These are phyloP conservation scores for Orbicella faveolata DNA, from an alignment of 64 coral and sea anemone genomes.

Conservation along the genomic window DNA sequence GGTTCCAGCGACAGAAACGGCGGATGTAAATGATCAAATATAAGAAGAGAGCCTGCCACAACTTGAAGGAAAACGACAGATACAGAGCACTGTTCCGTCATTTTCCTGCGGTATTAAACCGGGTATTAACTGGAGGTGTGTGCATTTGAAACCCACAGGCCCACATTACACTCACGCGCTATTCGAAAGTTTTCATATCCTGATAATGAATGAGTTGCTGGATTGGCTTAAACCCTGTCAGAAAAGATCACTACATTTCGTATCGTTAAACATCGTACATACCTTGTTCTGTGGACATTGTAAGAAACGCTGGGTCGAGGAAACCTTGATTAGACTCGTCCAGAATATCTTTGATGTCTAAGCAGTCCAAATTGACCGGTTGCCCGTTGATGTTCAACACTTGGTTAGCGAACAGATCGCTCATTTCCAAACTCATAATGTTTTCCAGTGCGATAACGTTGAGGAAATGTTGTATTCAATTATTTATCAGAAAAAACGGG, in stretches of 20 bases:
- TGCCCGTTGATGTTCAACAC: slow-evolving; percentile 25
- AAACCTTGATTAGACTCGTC: neutral
- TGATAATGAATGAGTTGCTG: too few species aligned
- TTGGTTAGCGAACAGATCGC: neutral
- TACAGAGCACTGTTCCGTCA: neutral
- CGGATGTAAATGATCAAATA: neutral
- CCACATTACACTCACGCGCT: neutral
- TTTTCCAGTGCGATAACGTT: neutral
- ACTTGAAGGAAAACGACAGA: neutral
- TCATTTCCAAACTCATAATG: slow-evolving; percentile 19
- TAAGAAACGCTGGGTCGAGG: slow-evolving; percentile 1
- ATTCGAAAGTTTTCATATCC: neutral
- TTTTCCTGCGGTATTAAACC: too few species aligned
- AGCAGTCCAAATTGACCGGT: neutral
- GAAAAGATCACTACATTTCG: neutral
- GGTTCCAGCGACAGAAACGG: neutral
- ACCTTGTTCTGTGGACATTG: neutral
- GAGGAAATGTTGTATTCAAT: neutral
- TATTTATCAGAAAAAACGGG: neutral
- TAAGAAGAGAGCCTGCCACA: neutral
- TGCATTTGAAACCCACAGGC: too few species aligned
- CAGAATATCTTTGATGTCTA: too few species aligned
- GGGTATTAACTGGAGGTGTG: too few species aligned
- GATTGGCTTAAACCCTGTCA: too few species aligned
- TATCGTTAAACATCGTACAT: neutral